phyloP scores from a whole-genome alignment of 2,888 invertebrate genomes.

The Nephrotoma guestfalica region DNA sequence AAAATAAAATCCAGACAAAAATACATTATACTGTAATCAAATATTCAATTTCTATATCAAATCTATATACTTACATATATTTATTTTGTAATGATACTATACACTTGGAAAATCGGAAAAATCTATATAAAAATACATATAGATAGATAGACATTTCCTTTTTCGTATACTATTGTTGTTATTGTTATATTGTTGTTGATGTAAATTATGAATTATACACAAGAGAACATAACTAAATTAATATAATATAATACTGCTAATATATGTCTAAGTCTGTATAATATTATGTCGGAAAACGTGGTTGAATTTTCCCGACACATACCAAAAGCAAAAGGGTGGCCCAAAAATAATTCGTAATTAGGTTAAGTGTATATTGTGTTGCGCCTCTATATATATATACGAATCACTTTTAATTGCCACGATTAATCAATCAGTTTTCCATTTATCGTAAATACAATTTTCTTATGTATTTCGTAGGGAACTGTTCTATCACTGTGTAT shows the following conservation, averaged over 20 bases:
- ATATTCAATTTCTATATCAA: neutral
- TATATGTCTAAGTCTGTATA: neutral
- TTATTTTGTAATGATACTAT: neutral
- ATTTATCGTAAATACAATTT: neutral
- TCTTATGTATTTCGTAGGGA: neutral
- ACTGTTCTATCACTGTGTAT: neutral
- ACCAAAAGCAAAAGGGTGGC: neutral
- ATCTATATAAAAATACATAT: neutral
- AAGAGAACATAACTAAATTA: neutral
- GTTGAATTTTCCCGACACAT: neutral
- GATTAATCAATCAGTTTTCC: constrained; percentile 4
- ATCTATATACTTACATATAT: neutral
- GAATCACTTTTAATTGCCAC: constrained; percentile 1
- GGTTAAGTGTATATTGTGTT: neutral
- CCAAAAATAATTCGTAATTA: neutral
- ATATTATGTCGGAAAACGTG: neutral
- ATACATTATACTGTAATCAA: neutral
- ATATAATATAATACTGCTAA: neutral
- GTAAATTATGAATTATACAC: neutral
- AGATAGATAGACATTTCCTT: neutral
- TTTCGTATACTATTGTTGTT: neutral
- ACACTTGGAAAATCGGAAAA: neutral
- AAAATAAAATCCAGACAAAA: neutral
- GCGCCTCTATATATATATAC: neutral
- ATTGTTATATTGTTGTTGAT: neutral